Conservation (phyloP, 2,888 invertebrate genomes). For the Latheticus oryzae region DNA sequence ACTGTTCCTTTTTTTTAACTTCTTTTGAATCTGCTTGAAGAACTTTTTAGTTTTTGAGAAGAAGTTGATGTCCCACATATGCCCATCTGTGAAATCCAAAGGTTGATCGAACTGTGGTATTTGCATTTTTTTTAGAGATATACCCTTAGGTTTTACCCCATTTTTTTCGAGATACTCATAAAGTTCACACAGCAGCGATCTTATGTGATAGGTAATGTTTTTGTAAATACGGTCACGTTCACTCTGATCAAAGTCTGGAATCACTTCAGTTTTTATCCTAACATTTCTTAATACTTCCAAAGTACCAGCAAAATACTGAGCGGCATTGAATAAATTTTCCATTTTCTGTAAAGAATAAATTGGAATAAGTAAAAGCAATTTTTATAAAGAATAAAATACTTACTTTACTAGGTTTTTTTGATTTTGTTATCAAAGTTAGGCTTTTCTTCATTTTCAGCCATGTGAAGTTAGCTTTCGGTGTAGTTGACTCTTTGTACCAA, state of each 20-base stretch:
- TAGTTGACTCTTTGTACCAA: slow-evolving; percentile 16
- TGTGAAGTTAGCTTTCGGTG: neutral
- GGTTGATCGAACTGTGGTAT: slow-evolving; percentile 56
- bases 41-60: slow-evolving; percentile 71
- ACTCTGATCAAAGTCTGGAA: slow-evolving; percentile 46
- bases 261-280: slow-evolving; percentile 61
- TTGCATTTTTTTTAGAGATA: slow-evolving; percentile 64
- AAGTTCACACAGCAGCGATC: slow-evolving; percentile 70
- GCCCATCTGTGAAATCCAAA: slow-evolving; percentile 66
- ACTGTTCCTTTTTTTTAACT: neutral
- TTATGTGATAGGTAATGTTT: slow-evolving; percentile 64
- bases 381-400: neutral
- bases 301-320: slow-evolving; percentile 68
- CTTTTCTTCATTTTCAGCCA: slow-evolving; percentile 34
- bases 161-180: slow-evolving; percentile 46
- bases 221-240: slow-evolving; percentile 65
- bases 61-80: slow-evolving; percentile 73
- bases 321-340: slow-evolving; percentile 70
- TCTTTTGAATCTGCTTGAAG: slow-evolving; percentile 58
- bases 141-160: neutral
- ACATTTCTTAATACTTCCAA: slow-evolving; percentile 64
- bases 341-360: slow-evolving; percentile 57
- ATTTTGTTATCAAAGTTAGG: slow-evolving; percentile 1
- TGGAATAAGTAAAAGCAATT: slow-evolving; percentile 2
- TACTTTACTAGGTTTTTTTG: slow-evolving; percentile 1